These are phyloP conservation scores for Caenorhabditis brenneri DNA, from an alignment of 1,140 invertebrate genomes.

Conservation along the genomic window DNA sequence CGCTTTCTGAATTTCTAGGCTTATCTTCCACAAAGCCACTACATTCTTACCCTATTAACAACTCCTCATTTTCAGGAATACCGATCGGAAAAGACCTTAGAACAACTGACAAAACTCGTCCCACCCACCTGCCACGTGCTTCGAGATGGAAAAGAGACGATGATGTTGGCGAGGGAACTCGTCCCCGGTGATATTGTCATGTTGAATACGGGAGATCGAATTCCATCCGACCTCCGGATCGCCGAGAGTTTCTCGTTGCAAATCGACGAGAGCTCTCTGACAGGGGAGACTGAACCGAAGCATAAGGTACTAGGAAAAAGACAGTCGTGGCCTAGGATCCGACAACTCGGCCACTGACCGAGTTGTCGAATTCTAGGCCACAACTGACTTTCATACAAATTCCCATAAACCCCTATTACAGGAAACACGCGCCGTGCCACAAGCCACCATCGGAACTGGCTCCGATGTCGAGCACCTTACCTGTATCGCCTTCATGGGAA, in stretches of 20 bases:
- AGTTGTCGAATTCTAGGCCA: no score
- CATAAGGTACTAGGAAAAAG: conserved; percentile 69
- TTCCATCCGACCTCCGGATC: conserved; percentile 71
- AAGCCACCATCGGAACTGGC: conserved; percentile 73
- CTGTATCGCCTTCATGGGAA: conserved; percentile 98
- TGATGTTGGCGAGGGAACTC: conserved; percentile 89
- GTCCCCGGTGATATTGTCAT: conserved; percentile 97
- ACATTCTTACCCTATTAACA: no score
- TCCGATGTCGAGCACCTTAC: conserved; percentile 76
- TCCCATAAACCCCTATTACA: background rate
- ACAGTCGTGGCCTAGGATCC: background rate
- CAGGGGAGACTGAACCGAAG: conserved; percentile 81
- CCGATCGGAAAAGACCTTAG: conserved; percentile 97
- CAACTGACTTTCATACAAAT: background rate
- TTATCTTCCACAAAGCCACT: no score
- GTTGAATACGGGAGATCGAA: conserved; percentile 89
- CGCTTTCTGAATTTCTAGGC: no score
- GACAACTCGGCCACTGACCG: no score
- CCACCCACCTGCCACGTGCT: conserved; percentile 78
- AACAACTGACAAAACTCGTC: conserved; percentile 96
- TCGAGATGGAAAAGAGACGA: conserved; percentile 84
- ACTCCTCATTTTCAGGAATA: conserved; percentile 83
- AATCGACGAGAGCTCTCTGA: conserved; percentile 98
- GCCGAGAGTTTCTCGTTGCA: conserved; percentile 79
- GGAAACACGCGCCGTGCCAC: conserved; percentile 80